Base-by-base conservation (phyloP, 1,140 invertebrate species). In the Aphelenchoides avenae region DNA sequence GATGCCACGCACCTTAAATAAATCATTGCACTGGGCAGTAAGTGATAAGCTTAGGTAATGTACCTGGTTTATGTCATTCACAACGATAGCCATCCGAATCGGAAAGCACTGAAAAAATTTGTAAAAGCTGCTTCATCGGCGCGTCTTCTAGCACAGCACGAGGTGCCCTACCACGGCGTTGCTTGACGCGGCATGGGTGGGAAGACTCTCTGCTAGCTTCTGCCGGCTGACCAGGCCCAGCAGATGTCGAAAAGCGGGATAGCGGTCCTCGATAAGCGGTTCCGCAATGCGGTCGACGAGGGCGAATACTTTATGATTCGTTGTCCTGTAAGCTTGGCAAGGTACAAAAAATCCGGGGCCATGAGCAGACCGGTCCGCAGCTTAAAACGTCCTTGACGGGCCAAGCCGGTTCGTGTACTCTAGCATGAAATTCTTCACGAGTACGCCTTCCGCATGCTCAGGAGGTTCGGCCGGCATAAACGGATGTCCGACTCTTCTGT, bases 61-160 rank as follows among this genome's bases (percentile, higher is more conserved):
- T 77, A 89, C 87, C 77, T 88, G 84, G 79, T 94, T 91, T 20
- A 84, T 83, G 74, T 93, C 88, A 79, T 94, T 88, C 1, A 94
- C 85, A n/a, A 97, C 89, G 47, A 90, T 84, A 66, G 97, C 79
- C 80, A 97, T 93, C 11, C 94, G 80, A 42, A 98, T 80, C 1
- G 92, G 93, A 11, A 98, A 79, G n/a, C 87, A 91, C 63, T 93
- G 82, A 78, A 98, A 98, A 20, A 95, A n/a, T 80, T 51, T 86
- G 82, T 76, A 96, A 97, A 64, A 93, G 86, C 57, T 90, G 83
- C 43, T 89, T 88, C 48, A 97, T 81, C 2, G 89, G 89, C 41
- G 90, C 86, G 40, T 73, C 64, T 9, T 70, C 31, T 7, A 73
- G 69, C 36, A 77, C 73, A 5, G 73, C 51, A 44, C 71, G 73